phyloP scores from a whole-genome alignment of 2,797 vertebrate genomes.

The Hyperoplus lanceolatus region DNA sequence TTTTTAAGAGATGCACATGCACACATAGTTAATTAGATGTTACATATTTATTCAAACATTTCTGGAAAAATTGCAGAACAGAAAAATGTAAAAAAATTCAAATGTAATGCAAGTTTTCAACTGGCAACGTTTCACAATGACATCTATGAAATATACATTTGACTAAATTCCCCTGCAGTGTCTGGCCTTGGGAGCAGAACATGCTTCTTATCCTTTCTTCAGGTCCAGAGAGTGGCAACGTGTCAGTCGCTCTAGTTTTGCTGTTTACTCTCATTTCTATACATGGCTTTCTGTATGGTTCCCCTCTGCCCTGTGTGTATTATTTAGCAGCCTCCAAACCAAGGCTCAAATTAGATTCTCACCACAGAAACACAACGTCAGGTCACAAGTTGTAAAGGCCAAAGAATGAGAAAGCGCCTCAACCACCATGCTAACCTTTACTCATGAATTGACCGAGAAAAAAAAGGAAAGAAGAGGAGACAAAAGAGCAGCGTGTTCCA shows the following conservation, averaged over 20 bases:
- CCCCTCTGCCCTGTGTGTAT: neutral
- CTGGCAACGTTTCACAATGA: too few relatives aligned
- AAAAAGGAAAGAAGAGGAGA: conserved; percentile 68
- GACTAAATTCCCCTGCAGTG: too few relatives aligned
- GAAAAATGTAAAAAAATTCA: too few relatives aligned
- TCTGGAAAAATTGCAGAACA: too few relatives aligned
- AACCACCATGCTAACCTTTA: conserved; percentile 73
- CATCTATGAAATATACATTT: too few relatives aligned
- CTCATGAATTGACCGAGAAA: conserved; percentile 51
- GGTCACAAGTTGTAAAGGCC: conserved; percentile 63
- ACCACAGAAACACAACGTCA: conserved; percentile 26
- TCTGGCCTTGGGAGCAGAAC: too few relatives aligned
- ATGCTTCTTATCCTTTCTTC: too few relatives aligned
- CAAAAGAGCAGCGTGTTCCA: conserved; percentile 73
- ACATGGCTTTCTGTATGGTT: neutral
- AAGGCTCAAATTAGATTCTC: conserved; percentile 38
- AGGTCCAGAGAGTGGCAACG: neutral
- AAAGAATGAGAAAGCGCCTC: conserved; percentile 55
- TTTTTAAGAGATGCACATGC: too few relatives aligned
- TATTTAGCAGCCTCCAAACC: conserved; percentile 8
- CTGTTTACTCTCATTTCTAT: neutral
- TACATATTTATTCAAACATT: too few relatives aligned
- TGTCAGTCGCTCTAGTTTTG: neutral
- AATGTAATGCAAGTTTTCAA: too few relatives aligned
- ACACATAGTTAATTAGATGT: too few relatives aligned